These are phyloP conservation scores for Leucoraja ocellata DNA, from an alignment of 2,797 vertebrate species.

Conservation along the genomic window DNA sequence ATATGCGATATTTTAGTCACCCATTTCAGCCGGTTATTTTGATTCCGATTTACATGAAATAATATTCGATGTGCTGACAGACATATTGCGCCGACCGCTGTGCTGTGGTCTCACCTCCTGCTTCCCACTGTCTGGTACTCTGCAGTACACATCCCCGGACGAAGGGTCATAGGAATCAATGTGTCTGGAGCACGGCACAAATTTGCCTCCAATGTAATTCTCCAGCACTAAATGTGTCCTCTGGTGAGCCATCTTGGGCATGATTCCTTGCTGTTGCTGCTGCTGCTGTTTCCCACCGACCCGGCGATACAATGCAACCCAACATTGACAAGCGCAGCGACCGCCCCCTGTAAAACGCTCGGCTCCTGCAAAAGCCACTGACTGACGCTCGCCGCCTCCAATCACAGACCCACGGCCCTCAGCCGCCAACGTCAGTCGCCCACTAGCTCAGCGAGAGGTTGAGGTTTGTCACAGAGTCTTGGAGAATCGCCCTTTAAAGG, in stretches of 20 bases:
- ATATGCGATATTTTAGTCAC: neutral
- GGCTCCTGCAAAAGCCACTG: neutral
- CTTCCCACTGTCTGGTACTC: conserved; percentile 79
- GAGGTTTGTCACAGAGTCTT: too few species aligned
- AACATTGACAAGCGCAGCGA: neutral
- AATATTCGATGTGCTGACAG: neutral
- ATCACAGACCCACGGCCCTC: neutral
- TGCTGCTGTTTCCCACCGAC: neutral
- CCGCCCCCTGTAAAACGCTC: neutral
- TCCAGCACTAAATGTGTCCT: conserved; percentile 64
- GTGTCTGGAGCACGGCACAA: conserved; percentile 65
- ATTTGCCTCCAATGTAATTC: conserved; percentile 84
- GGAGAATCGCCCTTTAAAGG: too few species aligned
- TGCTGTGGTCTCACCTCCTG: conserved; percentile 71
- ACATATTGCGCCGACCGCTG: neutral
- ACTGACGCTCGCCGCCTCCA: neutral
- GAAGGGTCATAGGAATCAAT: conserved; percentile 84
- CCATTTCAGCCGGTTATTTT: neutral
- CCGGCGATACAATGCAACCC: neutral
- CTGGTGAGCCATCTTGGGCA: conserved; percentile 51
- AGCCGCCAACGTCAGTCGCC: too few species aligned
- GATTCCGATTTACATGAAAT: too few species aligned
- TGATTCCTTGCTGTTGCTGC: conserved; percentile 32
- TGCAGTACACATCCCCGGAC: conserved; percentile 79
- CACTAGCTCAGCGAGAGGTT: too few species aligned